Conservation (phyloP, 2,797 vertebrate genomes). For the Spea hammondii region DNA sequence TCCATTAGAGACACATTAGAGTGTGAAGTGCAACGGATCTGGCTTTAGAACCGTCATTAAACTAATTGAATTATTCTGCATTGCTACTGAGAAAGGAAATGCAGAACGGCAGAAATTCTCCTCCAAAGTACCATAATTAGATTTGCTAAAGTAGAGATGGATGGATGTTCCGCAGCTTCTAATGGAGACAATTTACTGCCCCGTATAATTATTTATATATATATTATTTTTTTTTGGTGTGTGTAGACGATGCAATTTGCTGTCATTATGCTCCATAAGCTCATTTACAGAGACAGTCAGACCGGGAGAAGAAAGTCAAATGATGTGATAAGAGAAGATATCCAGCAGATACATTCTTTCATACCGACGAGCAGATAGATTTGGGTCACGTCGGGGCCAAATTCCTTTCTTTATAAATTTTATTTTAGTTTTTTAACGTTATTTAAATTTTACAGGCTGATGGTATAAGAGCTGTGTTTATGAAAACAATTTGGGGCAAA, state of each 20-base stretch:
- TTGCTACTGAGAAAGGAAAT: background rate
- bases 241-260: slow-evolving; percentile 26
- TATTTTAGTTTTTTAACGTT: no score
- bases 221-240: slow-evolving; percentile 2
- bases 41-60: slow-evolving; percentile 24
- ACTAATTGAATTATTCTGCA: slow-evolving; percentile 19
- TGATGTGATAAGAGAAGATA: background rate
- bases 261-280: slow-evolving; percentile 26
- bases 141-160: slow-evolving; percentile 42
- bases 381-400: no score
- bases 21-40: slow-evolving; percentile 41
- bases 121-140: slow-evolving; percentile 44
- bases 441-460: no score
- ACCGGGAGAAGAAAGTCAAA: background rate
- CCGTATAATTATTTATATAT: slow-evolving; percentile 30
- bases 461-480: no score
- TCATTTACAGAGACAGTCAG: slow-evolving; percentile 11
- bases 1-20: slow-evolving; percentile 46
- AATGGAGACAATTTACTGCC: slow-evolving; percentile 28
- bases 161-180: slow-evolving; percentile 20
- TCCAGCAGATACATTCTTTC: background rate
- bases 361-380: no score
- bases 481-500: no score
- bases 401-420: no score
- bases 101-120: slow-evolving; percentile 6